These are phyloP conservation scores for Erinaceus europaeus DNA, from an alignment of 2,113 vertebrate species.

Conservation along the genomic window DNA sequence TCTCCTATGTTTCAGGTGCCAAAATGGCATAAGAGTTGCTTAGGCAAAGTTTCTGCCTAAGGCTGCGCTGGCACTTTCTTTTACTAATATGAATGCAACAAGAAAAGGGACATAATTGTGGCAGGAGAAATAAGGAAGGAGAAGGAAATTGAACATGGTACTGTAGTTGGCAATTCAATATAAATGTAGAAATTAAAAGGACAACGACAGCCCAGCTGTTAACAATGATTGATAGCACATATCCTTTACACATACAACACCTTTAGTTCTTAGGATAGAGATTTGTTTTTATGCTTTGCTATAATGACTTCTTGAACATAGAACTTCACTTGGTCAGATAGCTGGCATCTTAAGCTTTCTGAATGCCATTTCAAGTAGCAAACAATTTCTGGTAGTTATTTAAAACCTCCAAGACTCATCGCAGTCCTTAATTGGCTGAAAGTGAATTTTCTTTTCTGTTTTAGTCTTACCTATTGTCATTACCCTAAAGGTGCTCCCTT, in stretches of 20 bases:
- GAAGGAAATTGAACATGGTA: neutral
- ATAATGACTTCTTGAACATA: neutral
- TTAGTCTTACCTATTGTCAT: neutral
- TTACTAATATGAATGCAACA: neutral
- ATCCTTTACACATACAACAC: neutral
- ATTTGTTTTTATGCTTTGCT: neutral
- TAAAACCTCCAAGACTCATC: neutral
- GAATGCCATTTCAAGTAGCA: neutral
- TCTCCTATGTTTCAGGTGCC: neutral
- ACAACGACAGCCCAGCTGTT: neutral
- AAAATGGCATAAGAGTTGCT: neutral
- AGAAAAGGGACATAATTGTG: neutral
- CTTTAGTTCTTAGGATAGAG: neutral
- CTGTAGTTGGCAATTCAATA: neutral
- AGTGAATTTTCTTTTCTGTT: neutral
- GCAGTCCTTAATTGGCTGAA: neutral
- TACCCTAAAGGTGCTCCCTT: neutral
- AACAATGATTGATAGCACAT: neutral
- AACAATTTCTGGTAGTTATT: neutral
- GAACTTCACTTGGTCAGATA: neutral
- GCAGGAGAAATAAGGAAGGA: neutral
- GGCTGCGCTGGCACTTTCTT: neutral
- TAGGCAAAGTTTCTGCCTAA: conserved; percentile 1
- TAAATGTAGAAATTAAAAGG: neutral
- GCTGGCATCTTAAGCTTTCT: neutral